Conservation (phyloP, 2,888 invertebrate species). For the Meandrusa payeni region DNA sequence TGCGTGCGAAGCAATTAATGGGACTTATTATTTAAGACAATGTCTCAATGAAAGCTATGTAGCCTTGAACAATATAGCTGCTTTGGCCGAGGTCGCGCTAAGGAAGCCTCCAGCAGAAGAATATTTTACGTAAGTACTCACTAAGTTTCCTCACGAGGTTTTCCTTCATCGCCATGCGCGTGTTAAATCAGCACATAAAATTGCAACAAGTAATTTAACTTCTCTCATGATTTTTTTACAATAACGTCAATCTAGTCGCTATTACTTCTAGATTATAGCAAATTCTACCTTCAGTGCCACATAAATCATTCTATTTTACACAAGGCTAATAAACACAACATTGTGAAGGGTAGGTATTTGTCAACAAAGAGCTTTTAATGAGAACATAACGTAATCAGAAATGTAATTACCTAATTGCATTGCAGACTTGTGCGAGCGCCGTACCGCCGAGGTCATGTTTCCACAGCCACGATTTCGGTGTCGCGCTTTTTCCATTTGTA, state of each 20-base stretch:
- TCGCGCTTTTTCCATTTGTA: neutral
- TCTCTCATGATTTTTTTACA: too few species aligned
- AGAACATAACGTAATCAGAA: slow-evolving; percentile 12
- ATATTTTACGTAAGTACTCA: slow-evolving; percentile 86
- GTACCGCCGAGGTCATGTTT: slow-evolving; percentile 12
- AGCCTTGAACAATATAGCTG: slow-evolving; percentile 75
- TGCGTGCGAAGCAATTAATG: slow-evolving; percentile 79
- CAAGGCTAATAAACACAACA: neutral
- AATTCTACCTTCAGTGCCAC: too few species aligned
- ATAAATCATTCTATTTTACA: neutral
- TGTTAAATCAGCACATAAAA: too few species aligned
- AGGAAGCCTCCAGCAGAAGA: slow-evolving; percentile 86
- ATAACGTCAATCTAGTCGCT: too few species aligned
- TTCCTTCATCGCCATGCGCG: too few species aligned
- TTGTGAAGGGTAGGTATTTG: neutral
- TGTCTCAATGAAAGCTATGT: slow-evolving; percentile 82
- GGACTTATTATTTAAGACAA: slow-evolving; percentile 82
- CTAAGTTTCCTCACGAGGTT: too few species aligned
- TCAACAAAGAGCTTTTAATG: slow-evolving; percentile 12
- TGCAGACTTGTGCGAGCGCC: slow-evolving; percentile 8
- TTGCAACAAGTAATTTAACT: too few species aligned
- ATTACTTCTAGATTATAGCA: too few species aligned
- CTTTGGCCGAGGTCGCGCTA: slow-evolving; percentile 77
- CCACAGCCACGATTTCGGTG: neutral
- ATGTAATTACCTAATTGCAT: slow-evolving; percentile 22